Percentiles rank a stretch among this genome's conserved stretches.
Evolutionary conservation across 2,888 invertebrate genomes (phyloP).

Genomic region (Leptopilina drosophilae): DNA sequence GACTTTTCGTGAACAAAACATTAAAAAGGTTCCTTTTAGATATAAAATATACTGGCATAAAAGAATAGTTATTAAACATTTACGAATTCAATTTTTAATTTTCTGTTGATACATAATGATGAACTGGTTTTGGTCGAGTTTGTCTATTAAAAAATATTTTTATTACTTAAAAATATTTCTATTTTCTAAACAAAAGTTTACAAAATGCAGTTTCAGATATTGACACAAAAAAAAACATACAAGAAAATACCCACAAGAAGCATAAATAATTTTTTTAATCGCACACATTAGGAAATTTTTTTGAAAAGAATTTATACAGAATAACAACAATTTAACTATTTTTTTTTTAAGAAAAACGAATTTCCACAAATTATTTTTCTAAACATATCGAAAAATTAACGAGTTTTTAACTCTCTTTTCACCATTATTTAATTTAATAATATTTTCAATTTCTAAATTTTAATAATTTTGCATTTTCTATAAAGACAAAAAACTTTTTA

Average conservation of each 20-base stretch:
- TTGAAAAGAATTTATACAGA: not conserved
- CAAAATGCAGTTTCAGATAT: not conserved
- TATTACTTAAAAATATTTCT: conserved; percentile 13
- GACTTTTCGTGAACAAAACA: too few species aligned
- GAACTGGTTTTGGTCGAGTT: too few species aligned
- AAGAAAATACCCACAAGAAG: not conserved
- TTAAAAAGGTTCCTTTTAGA: too few species aligned
- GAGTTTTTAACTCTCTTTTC: not conserved
- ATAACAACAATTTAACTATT: not conserved
- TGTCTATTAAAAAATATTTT: conserved; percentile 11
- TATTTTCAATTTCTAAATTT: not conserved
- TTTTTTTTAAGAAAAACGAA: not conserved
- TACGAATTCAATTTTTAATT: too few species aligned
- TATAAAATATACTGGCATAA: too few species aligned
- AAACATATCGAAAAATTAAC: not conserved
- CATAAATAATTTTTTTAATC: conserved; percentile 11
- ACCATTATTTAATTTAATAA: not conserved
- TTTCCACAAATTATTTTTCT: not conserved
- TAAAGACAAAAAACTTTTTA: not conserved
- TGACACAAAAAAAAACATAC: not conserved
- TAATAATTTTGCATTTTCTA: conserved; percentile 10
- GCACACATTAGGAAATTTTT: conserved; percentile 2
- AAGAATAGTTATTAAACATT: too few species aligned
- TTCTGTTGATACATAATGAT: too few species aligned
- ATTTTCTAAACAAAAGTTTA: not conserved